Conservation (phyloP, 2,797 vertebrate species). For the Anolis apletophallus region DNA sequence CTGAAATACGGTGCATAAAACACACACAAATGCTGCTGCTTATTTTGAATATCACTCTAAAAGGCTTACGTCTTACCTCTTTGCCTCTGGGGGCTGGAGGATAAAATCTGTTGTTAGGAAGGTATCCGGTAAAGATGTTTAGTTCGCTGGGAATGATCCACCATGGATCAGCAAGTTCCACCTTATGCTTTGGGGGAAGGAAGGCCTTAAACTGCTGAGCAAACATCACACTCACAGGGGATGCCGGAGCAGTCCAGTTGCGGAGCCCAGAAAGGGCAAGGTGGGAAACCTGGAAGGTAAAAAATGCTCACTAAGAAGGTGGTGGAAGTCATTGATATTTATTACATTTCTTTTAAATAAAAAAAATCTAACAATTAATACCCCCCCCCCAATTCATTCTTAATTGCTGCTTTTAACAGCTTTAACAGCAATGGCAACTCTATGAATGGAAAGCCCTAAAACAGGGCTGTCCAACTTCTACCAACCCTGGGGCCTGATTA, state of each 20-base stretch:
- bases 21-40: not conserved
- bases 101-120: slow-evolving; percentile 96
- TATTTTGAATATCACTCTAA: not conserved
- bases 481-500: too few relatives aligned
- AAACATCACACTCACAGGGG: slow-evolving; percentile 79
- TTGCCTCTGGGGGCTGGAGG: slow-evolving; percentile 92
- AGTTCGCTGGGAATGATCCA: slow-evolving; percentile 96
- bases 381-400: too few relatives aligned
- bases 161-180: slow-evolving; percentile 88
- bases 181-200: slow-evolving; percentile 88
- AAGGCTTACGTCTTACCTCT: slow-evolving; percentile 82
- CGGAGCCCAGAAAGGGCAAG: slow-evolving; percentile 90
- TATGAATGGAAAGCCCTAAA: too few relatives aligned
- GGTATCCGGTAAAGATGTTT: slow-evolving; percentile 94
- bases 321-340: not conserved
- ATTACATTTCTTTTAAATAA: not conserved
- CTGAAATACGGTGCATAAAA: not conserved
- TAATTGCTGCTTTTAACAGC: too few relatives aligned
- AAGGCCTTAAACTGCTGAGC: slow-evolving; percentile 91
- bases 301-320: not conserved
- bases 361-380: not conserved
- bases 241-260: slow-evolving; percentile 87
- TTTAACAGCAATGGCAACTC: too few relatives aligned
- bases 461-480: too few relatives aligned
- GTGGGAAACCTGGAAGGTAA: slow-evolving; percentile 86